Evolutionary conservation across 2,888 invertebrate species (phyloP).

Genomic region (Protonemura montana): DNA sequence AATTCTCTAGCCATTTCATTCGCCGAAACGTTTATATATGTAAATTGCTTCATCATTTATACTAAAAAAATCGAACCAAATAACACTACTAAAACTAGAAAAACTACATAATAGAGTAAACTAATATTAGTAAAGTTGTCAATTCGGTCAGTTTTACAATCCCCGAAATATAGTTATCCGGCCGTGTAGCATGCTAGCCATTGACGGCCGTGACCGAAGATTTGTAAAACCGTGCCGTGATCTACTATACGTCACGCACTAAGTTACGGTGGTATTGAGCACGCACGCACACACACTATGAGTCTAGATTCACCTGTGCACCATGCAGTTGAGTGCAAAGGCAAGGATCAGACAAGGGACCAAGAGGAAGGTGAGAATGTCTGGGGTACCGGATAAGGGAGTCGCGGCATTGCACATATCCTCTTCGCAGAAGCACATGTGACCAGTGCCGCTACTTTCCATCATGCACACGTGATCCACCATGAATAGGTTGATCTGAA

Average conservation of each 20-base stretch:
- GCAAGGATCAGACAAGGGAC: slow-evolving; percentile 43
- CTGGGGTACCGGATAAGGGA: slow-evolving; percentile 26
- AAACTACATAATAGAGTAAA: not conserved
- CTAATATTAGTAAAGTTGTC: not conserved
- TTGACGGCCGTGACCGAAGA: not conserved
- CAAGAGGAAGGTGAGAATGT: slow-evolving; percentile 39
- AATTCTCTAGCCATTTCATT: not conserved
- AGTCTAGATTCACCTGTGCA: slow-evolving; percentile 47
- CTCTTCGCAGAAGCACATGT: slow-evolving; percentile 98
- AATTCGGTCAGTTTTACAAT: not conserved
- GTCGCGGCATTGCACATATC: slow-evolving; percentile 85
- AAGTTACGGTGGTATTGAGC: not conserved
- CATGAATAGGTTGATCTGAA: slow-evolving; percentile 96
- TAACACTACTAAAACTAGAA: not conserved
- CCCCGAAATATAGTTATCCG: not conserved
- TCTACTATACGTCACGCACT: not conserved
- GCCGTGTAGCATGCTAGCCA: not conserved
- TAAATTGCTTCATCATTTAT: not conserved
- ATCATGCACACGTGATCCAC: slow-evolving; percentile 99
- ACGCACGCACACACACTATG: not conserved
- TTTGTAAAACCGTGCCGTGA: not conserved
- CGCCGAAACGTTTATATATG: not conserved
- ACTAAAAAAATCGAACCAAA: not conserved
- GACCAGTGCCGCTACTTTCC: slow-evolving; percentile 97
- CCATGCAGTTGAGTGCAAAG: slow-evolving; percentile 48